Evolutionary conservation across 2,797 vertebrate genomes (phyloP).

Genomic region (Aplochiton taeniatus): DNA sequence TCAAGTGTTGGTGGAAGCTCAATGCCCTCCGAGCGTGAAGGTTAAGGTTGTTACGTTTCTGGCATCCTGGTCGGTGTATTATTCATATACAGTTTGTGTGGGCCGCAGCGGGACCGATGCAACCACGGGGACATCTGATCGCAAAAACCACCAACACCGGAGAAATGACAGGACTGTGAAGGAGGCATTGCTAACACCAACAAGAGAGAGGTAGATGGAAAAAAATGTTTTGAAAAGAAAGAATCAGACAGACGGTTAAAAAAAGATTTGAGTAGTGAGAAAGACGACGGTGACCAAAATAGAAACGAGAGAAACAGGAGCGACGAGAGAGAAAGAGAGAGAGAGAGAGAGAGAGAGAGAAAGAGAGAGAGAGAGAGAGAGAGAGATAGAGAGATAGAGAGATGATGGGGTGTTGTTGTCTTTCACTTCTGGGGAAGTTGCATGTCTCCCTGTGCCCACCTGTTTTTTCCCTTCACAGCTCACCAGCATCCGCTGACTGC

Average conservation of each 20-base stretch:
- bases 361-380: neutral
- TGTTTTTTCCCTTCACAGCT: constrained; percentile 43
- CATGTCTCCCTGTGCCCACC: constrained; percentile 42
- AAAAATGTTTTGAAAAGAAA: constrained; percentile 9
- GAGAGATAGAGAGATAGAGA: neutral
- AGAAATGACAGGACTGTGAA: neutral
- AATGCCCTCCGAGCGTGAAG: too few species aligned
- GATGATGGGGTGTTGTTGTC: neutral
- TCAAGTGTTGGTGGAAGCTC: too few species aligned
- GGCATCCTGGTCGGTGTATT: too few species aligned
- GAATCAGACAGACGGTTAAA: neutral
- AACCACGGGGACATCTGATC: too few species aligned
- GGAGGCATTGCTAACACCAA: neutral
- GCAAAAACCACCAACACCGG: too few species aligned
- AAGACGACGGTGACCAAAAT: constrained; percentile 7
- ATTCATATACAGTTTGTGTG: too few species aligned
- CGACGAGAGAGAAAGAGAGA: neutral
- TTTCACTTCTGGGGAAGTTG: constrained; percentile 31
- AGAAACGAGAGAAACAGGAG: neutral
- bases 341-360: constrained; percentile 8
- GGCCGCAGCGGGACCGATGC: too few species aligned
- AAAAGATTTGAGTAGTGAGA: neutral
- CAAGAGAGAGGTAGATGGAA: neutral
- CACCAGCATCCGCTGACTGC: constrained; percentile 38
- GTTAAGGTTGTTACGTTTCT: too few species aligned